Base-by-base conservation (phyloP, 2,113 vertebrate genomes). In the Corvus moneduloides region DNA sequence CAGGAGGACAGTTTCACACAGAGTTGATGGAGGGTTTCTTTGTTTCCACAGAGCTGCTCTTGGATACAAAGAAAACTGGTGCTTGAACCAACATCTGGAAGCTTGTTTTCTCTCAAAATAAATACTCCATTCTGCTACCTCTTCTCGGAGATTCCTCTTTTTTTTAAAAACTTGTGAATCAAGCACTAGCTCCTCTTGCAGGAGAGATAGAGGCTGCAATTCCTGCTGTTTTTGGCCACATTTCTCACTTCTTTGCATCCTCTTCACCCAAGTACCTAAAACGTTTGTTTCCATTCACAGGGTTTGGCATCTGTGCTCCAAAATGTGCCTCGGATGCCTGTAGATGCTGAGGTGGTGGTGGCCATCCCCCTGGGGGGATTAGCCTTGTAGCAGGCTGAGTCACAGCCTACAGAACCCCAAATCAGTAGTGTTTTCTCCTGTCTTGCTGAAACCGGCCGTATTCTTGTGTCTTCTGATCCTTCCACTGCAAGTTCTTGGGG, bases 61-160 rank as follows among this genome's bases (percentile, higher is more conserved):
- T 58, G 59, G 48, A 78, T 87, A 41, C 32, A 10, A 37, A 73
- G 81, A 89, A 83, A 84, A 71, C 63, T 54, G 43, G 27, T 66
- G 56, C 54, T 88, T 84, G 62, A 92, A 83, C 52, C 62, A 74
- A 28, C 84, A 79, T 80, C 54, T 80, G 92, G 64, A 61, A 90
- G 67, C 92, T 85, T 89, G 81, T 85, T 94, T 93, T 92, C 84
- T 95, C 71, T 90, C 81, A 48, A 94, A 84, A 77, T 52, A 94
- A 96, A 68, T 41, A 68, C 37, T 63, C 11, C 37, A 9, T 95
- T 90, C 63, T 77, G 85, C 63, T 61, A 77, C 69, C 73, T 84
- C 73, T 88, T 87, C 61, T 81, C 58, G 82, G 41, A 55, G 16
- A 21, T 19, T 33, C 18, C 13, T 74, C 8, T 7, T 54, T 11